Evolutionary conservation across 2,113 vertebrate genomes (phyloP), one percentile per base, ranked within the genome.

Genomic region (Nannobrachium achirus): DNA sequence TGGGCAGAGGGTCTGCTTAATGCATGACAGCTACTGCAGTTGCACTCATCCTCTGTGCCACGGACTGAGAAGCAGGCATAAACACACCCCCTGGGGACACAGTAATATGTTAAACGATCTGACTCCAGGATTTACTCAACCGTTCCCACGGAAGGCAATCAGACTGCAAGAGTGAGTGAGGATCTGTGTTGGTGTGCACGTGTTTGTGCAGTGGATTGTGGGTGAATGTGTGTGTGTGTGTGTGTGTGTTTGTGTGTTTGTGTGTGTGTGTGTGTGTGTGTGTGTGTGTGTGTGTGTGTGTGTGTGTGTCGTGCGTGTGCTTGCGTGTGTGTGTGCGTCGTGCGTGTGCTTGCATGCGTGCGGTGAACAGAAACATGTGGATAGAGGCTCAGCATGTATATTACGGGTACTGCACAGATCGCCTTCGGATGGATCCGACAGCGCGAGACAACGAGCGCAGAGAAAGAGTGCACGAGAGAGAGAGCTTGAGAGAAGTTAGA

Each of bases 71-170:
- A n/a, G 64, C 66, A 14, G 59, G 72, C 83, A 83, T 81, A 86
- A 86, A 81, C 77, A 52, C 66, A 86, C 68, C 79, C 83, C 82
- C 63, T 13, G 79, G 76, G 82, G 86, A 73, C 65, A 33, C 8
- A 39, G 50, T 82, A 80, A 89, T 79, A 86, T 82, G 88, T 76
- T 86, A 88, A 91, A 89, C 63, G 76, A 80, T 89, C 80, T 75
- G 71, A 82, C 63, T 83, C 65, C 58, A 62, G 14, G 71, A 50
- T 65, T 41, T 50, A 69, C 78, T 78, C 76, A 77, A 76, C 71
- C 73, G 70, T 75, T 72, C 79, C 69, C 71, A 58, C 60, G 75
- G 65, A 0, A 63, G n/a, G 66, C 75, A 75, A 69, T 56, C 41
- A 76, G 73, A 80, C 76, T 63, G 67, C 9, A 60, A 10, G 53